Percentiles rank a stretch among this genome's conserved stretches.
These are phyloP conservation scores for Sprattus sprattus DNA, from an alignment of 2,113 vertebrate species.

Conservation along the genomic window DNA sequence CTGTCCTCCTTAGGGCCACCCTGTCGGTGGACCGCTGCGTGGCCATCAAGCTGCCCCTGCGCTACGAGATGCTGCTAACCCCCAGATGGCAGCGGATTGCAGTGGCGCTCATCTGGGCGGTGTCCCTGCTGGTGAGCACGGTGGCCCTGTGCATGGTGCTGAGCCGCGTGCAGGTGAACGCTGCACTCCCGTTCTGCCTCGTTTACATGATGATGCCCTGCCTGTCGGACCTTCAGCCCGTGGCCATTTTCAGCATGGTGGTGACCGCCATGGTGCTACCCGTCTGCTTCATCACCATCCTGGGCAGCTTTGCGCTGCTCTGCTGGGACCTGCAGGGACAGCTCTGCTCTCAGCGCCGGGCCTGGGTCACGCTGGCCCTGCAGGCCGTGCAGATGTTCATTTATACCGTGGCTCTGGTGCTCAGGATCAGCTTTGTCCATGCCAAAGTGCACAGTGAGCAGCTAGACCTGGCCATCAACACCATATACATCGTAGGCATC, in stretches of 20 bases:
- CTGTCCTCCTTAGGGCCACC: not conserved
- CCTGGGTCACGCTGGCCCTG: not conserved
- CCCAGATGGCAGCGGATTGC: not conserved
- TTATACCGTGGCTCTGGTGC: not conserved
- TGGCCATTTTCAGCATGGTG: not conserved
- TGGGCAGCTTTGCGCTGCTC: not conserved
- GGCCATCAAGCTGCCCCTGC: not conserved
- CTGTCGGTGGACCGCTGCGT: not conserved
- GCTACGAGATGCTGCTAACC: not conserved
- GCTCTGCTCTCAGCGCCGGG: not conserved
- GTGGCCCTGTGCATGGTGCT: not conserved
- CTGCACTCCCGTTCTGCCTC: not conserved
- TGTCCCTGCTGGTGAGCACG: not conserved
- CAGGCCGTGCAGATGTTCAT: not conserved
- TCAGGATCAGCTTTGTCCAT: fast-evolving
- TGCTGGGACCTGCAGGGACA: not conserved
- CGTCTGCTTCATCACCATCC: not conserved
- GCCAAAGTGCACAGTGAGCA: not conserved
- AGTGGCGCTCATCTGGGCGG: not conserved
- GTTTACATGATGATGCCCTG: not conserved
- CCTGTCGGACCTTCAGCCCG: not conserved
- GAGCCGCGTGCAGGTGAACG: not conserved
- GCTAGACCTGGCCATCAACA: not conserved
- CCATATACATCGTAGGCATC: not conserved
- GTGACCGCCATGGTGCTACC: not conserved